Evolutionary conservation across 1,140 invertebrate species (phyloP), one percentile per base, ranked within the genome.

Genomic region (Dreissena rostriformis): DNA sequence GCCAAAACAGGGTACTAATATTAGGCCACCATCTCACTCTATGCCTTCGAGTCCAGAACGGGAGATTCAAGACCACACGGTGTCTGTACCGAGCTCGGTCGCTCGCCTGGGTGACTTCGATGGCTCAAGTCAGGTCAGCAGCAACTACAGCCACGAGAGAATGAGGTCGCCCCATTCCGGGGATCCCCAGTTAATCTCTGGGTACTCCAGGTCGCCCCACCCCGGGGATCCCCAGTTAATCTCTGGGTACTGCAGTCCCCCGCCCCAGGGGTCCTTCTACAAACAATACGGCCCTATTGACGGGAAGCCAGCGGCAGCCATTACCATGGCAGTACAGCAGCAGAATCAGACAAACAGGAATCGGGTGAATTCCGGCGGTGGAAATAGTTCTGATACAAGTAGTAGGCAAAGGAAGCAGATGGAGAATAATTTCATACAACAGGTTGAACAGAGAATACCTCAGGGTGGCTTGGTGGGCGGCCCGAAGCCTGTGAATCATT

Each of bases 81-180:
- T 87, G 17, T 84, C 82, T 12, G 65, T 70, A 26, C 86, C 88
- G 39, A 89, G 87, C 51, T 89, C 90, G n/a, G 79, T 88, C 19
- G 85, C 87, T n/a, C 84, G 89, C 14, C 68, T 89, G n/a, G 75
- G 87, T 53, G 90, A 92, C 61, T 90, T 90, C 83, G 91, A 92
- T 70, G 89, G 90, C 19, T 89, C 90, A 75, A 90, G 90, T 82
- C 88, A 88, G 51, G 87, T 87, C 8, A 89, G 88, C 83, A 85
- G 84, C 49, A 57, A 71, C 5, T 80, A 75, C 79, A 86, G 81
- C 67, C 85, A 86, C 63, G 85, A 81, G 52, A 29, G 72, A 63
- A 28, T 70, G 71, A 53, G 72, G 24, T 76, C 78, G 1, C 70
- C 84, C 7, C 53, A 22, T 6, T 72, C 63, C 12, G 53, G 39